These are phyloP conservation scores for Engraulis encrasicolus DNA, from an alignment of 2,113 vertebrate genomes.

Conservation along the genomic window DNA sequence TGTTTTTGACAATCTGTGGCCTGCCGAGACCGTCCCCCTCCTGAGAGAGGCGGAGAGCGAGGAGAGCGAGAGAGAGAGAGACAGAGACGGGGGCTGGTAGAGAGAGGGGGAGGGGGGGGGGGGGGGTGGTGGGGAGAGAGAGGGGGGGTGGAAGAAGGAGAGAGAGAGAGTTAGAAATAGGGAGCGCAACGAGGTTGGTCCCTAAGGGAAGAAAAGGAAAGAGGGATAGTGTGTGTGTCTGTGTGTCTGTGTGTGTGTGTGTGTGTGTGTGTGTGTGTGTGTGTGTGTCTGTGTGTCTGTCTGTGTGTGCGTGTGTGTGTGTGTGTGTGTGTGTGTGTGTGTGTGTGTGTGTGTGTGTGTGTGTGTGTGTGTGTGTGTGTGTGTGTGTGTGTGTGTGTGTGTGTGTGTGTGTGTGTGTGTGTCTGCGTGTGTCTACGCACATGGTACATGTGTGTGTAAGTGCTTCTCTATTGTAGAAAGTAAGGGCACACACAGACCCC, in stretches of 20 bases:
- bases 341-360: neutral
- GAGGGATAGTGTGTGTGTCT: neutral
- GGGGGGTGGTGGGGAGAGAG: neutral
- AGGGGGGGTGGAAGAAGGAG: too few species aligned
- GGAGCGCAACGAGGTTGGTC: too few species aligned
- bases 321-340: too few species aligned
- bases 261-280: conserved; percentile 38
- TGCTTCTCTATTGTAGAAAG: too few species aligned
- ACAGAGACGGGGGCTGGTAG: neutral
- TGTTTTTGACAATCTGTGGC: conserved; percentile 76
- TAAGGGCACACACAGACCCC: too few species aligned
- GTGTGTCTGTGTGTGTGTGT: neutral
- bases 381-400: too few species aligned
- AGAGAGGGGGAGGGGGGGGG: neutral
- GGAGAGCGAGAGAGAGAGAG: neutral
- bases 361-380: neutral
- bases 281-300: conserved; percentile 33
- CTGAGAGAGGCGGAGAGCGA: conserved; percentile 59
- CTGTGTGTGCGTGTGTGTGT: neutral
- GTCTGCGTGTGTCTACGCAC: too few species aligned
- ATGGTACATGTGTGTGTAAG: too few species aligned
- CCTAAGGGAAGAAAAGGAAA: too few species aligned
- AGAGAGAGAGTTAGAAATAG: too few species aligned
- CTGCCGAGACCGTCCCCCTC: conserved; percentile 63
- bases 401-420: too few species aligned